Evolutionary conservation across 2,797 vertebrate species (phyloP).

Genomic region (Loriculus beryllinus): DNA sequence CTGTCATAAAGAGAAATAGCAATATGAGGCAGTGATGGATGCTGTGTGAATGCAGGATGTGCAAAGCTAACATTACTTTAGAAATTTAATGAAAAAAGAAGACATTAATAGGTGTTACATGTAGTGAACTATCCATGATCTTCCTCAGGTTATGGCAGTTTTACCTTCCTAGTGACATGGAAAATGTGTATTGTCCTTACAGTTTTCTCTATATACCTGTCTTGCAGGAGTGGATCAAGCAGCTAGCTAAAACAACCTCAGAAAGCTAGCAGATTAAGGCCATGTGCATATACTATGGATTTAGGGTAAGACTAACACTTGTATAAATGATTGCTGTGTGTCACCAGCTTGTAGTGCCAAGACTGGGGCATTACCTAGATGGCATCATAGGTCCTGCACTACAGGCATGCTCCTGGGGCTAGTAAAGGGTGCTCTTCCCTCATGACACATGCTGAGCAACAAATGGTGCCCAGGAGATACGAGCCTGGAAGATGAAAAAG

Average conservation of each 20-base stretch:
- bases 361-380: not conserved
- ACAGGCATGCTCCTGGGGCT: fast-evolving
- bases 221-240: not conserved
- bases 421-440: not conserved
- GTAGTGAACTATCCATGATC: not conserved
- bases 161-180: not conserved
- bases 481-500: not conserved
- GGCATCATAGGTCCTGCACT: not conserved
- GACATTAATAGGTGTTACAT: not conserved
- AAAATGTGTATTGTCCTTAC: not conserved
- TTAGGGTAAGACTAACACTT: not conserved
- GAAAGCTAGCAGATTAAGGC: not conserved
- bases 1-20: not conserved
- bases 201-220: not conserved
- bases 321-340: not conserved
- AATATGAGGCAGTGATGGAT: not conserved
- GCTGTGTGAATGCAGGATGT: not conserved
- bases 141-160: not conserved
- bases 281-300: not conserved
- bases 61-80: not conserved
- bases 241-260: not conserved
- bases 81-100: not conserved
- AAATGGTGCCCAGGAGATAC: not conserved
- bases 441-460: not conserved
- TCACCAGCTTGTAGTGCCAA: not conserved